Base-by-base conservation (phyloP, 2,888 invertebrate genomes). In the Drosophila mimica region DNA sequence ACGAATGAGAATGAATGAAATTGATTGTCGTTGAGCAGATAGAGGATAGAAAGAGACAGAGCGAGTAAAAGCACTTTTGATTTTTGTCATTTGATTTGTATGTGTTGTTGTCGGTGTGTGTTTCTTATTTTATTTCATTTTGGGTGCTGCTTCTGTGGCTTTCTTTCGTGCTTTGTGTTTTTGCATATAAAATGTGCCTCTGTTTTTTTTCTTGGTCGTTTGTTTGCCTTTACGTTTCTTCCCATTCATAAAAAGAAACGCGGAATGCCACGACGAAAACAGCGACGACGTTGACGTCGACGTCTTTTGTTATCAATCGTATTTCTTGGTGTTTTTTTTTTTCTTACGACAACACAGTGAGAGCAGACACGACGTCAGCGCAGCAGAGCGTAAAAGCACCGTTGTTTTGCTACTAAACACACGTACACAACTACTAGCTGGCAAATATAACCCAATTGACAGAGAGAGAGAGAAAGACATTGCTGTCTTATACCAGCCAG, bases 181-280 rank as follows among this genome's bases (percentile, higher is more conserved):
- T 70, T 76, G 79, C 70, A 73, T 76, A 85, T 69, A 69, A 74
- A 76, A 70, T 75, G 70, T 73, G 76, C 30, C 58, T 59, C 57
- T 63, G 60, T 76, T 63, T 71, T 34, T 54, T 53, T 56, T n/a
- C n/a, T 74, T 74, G 61, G 43, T 59, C 43, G 59, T 66, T 76
- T 65, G 56, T 60, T 62, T 53, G 57, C 48, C 20, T 69, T 63
- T 54, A 34, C 64, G 70, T 70, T 70, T 62, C 51, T 49, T 34
- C 40, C 67, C 59, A 86, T 86, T 89, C 90, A 86, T 89, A 74
- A 83, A 84, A 78, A 67, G 70, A 79, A 82, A 74, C 76, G 64
- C 56, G 81, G 51, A 74, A 77, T 74, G 79, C 63, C 56, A 64
- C 57, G 61, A 64, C 51, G 54, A 69, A 62, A 66, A 56, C 63